Evolutionary conservation across 1,140 invertebrate genomes (phyloP), one percentile per base, ranked within the genome.

Genomic region (Physella acuta): DNA sequence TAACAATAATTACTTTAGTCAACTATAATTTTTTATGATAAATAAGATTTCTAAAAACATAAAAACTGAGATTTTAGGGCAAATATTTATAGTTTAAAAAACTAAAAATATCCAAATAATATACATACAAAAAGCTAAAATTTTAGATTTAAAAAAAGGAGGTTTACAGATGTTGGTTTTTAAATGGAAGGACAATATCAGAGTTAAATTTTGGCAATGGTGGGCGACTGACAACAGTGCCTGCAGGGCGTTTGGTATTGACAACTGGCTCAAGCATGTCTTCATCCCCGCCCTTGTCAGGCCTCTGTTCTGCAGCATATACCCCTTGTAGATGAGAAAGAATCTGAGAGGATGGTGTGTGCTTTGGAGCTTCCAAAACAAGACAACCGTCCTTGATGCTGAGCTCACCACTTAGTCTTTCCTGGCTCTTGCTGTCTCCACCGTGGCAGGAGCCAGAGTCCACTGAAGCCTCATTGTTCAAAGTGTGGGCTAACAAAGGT

Each of bases 341-440:
- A 34, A 67, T 67, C 36, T 55, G 51, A 4, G 64, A 53, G n/a
- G 64, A 67, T 17, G 64, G 51, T 28, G 64, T 67, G 52, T 55
- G 64, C 37, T 56, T 67, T 4, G 64, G 52, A 16, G 51, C 4
- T 33, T 67, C 64, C 14, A 67, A 30, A 4, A 67, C 51, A 14
- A 67, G 51, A 16, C 26, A 4, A 2, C 64, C 64, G 30, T 67
- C 33, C 34, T 56, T 31, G n/a, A 67, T 16, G 26, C 56, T 53
- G 11, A 67, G 52, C 16, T 67, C 52, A 36, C 52, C 52, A 3
- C 62, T 62, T n/a, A n/a, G n/a, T n/a, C n/a, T n/a, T n/a, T n/a
- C n/a, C n/a, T n/a, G n/a, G n/a, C n/a, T n/a, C 26, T 52, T 14
- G 20, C 5, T 8, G 20, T 28, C 33, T 14, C 3, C 16, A 11